Evolutionary conservation across 1,140 invertebrate species (phyloP).

Genomic region (Drosophila guanche): DNA sequence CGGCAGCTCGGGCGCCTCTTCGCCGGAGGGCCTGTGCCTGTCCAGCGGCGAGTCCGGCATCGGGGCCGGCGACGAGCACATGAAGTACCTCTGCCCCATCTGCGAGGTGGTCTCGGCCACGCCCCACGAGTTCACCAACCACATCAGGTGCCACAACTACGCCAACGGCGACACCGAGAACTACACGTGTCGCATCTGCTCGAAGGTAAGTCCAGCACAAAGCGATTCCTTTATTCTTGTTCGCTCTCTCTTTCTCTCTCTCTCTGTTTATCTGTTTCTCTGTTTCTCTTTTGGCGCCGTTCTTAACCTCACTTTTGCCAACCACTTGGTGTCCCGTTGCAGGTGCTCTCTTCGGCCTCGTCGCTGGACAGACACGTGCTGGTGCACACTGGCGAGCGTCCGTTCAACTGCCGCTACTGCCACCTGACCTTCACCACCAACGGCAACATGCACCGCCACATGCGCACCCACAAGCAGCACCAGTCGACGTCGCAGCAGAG

Average conservation of each 20-base stretch:
- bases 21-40: conserved; percentile 60
- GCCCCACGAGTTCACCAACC: conserved; percentile 88
- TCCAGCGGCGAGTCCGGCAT: conserved; percentile 78
- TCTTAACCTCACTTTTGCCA: background rate
- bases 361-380: conserved; percentile 91
- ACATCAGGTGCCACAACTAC: conserved; percentile 88
- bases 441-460: conserved; percentile 94
- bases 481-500: conserved; percentile 79
- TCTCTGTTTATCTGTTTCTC: no score
- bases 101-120: conserved; percentile 86
- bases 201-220: conserved; percentile 80
- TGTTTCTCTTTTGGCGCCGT: conserved; percentile 1
- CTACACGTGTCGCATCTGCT: conserved; percentile 85
- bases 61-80: conserved; percentile 78
- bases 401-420: conserved; percentile 91
- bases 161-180: conserved; percentile 84
- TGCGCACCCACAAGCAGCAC: conserved; percentile 88
- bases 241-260: no score
- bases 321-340: conserved; percentile 22
- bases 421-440: conserved; percentile 93
- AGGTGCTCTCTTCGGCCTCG: conserved; percentile 89
- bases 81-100: conserved; percentile 86
- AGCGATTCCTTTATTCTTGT: no score
- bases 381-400: conserved; percentile 90
- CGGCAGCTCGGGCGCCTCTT: conserved; percentile 65